These are phyloP conservation scores for Chrysochloris asiatica DNA, from an alignment of 2,113 vertebrate species.

Conservation along the genomic window DNA sequence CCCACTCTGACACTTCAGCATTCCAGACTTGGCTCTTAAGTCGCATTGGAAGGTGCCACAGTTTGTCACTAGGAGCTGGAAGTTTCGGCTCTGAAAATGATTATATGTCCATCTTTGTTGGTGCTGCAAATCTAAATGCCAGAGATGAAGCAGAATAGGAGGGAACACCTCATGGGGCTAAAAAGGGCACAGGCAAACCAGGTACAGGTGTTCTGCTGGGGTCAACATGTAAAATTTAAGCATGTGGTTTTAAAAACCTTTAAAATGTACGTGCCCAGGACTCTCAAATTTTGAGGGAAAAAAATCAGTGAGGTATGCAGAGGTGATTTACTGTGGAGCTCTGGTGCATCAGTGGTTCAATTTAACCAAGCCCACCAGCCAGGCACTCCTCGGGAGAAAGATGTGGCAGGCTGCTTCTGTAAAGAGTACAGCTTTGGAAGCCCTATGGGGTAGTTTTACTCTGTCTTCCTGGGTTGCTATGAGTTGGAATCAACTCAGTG, in stretches of 20 bases:
- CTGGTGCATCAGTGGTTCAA: neutral
- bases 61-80: neutral
- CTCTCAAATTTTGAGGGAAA: neutral
- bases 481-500: neutral
- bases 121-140: neutral
- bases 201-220: neutral
- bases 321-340: constrained; percentile 8
- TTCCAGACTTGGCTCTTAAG: neutral
- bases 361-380: neutral
- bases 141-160: neutral
- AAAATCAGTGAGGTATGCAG: neutral
- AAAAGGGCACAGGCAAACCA: neutral
- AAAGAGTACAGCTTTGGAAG: neutral
- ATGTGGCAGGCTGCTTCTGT: neutral
- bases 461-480: neutral
- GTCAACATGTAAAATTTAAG: neutral
- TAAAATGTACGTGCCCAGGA: neutral
- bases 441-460: neutral
- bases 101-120: neutral
- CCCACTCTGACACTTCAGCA: neutral
- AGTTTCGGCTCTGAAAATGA: neutral
- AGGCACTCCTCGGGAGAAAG: no score
- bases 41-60: neutral
- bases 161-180: neutral
- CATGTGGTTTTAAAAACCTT: neutral